Evolutionary conservation across 1,140 invertebrate species (phyloP).

Genomic region (Musca vetustissima): DNA sequence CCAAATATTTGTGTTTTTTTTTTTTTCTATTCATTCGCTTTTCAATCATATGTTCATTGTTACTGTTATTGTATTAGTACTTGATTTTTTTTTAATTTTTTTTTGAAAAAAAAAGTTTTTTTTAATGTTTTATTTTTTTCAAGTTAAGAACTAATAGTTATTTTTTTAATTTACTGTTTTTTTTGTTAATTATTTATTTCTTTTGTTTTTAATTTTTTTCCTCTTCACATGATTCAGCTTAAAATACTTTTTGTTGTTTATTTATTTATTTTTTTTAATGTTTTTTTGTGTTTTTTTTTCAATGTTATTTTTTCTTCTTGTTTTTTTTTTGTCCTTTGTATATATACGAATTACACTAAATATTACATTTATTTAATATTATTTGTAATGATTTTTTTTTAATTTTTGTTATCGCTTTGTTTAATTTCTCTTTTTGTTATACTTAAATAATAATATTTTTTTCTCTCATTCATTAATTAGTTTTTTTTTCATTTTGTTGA

Average conservation of each 20-base stretch:
- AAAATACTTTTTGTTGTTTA: constrained; percentile 12
- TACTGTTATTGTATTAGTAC: background rate
- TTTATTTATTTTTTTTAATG: too few species aligned
- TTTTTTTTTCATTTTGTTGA: constrained; percentile 6
- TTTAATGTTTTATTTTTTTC: constrained; percentile 22
- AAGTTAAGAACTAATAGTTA: constrained; percentile 37
- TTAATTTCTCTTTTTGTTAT: constrained; percentile 18
- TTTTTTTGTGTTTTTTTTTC: constrained; percentile 32
- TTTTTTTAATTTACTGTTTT: constrained; percentile 36
- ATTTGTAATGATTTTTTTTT: background rate
- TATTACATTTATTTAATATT: constrained; percentile 19
- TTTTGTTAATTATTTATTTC: background rate
- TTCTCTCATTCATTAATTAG: constrained; percentile 4
- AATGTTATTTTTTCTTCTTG: constrained; percentile 36
- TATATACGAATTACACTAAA: constrained; percentile 18
- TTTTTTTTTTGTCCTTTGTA: constrained; percentile 11
- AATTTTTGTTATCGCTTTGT: constrained; percentile 13
- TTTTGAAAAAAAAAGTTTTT: constrained; percentile 2
- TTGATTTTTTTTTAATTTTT: background rate
- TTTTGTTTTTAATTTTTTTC: too few species aligned
- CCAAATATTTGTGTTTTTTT: constrained; percentile 21
- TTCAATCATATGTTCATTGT: too few species aligned
- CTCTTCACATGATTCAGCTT: background rate
- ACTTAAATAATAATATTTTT: constrained; percentile 18
- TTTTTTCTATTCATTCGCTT: too few species aligned